Base-by-base conservation (phyloP, 2,888 invertebrate species). In the Yponomeuta sedellus region DNA sequence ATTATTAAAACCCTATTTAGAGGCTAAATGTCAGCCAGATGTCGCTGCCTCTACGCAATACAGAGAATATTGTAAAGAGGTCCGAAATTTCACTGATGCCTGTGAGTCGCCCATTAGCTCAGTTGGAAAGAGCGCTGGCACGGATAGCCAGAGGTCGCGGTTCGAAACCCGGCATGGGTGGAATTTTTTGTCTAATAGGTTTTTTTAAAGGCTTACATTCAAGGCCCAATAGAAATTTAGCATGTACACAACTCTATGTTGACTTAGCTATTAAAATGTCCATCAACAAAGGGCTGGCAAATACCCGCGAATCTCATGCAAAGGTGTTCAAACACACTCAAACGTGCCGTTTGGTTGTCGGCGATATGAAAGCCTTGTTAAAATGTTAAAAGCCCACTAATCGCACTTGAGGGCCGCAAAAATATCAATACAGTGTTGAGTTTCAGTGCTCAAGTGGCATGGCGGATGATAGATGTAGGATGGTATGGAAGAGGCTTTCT, bases 381-480 rank as follows among this genome's bases (percentile, higher is more conserved):
- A 52, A 52, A 52, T 52, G 44, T 34, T 34, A n/a, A 34, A 64
- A 57, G n/a, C 28, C 58, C 58, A 25, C 28, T 57, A 57, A 57
- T 57, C 64, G 57, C 56, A 52, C 58, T 57, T 34, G 39, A 56
- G 64, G 22, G 56, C 56, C 57, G 57, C 64, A 58, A 19, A 57
- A 57, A 64, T 57, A 64, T 64, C 69, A 65, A 68, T 69, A 70
- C 67, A 66, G 69, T 68, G 68, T 70, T 65, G 34, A 44, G 67
- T 71, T 68, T 66, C 66, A 68, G 67, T 67, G 68, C 68, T 70
- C 67, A 69, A 69, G 70, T 69, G 71, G 62, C 66, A 59, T 59
- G 34, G 34, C 66, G 65, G 61, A 69, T 59, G 44, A 52, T 52
- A 16, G 44, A 52, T 52, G 44, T 52, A 5, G 19, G 39, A 19